These are phyloP conservation scores for Melanaphis sacchari DNA, from an alignment of 1,140 invertebrate genomes.

Conservation along the genomic window DNA sequence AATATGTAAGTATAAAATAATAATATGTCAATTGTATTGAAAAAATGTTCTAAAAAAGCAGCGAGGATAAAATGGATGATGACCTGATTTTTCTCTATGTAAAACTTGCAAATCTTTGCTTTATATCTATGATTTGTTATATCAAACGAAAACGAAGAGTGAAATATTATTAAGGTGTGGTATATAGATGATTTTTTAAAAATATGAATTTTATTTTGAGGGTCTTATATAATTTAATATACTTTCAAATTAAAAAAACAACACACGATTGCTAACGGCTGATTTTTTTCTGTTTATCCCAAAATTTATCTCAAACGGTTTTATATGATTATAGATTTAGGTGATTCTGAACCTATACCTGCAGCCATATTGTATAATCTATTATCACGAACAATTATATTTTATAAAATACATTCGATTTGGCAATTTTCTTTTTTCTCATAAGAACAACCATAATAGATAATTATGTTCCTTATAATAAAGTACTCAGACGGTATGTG, in stretches of 20 bases:
- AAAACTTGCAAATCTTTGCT: background rate
- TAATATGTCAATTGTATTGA: background rate
- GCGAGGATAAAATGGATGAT: background rate
- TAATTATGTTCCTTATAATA: background rate
- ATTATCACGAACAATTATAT: background rate
- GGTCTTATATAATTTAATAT: background rate
- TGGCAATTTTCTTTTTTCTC: background rate
- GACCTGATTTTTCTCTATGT: background rate
- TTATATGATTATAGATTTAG: conserved; percentile 2
- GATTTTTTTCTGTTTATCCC: background rate
- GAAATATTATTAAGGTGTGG: background rate
- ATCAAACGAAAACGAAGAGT: background rate
- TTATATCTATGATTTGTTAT: background rate
- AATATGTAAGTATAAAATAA: background rate
- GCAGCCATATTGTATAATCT: background rate
- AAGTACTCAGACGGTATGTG: background rate
- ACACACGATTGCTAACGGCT: background rate
- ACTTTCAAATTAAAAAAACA: background rate
- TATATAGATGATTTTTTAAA: background rate
- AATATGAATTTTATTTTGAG: background rate
- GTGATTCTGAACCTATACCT: conserved; percentile 18
- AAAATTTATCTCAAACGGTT: background rate
- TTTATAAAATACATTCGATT: background rate
- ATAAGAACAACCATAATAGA: background rate
- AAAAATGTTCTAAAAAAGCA: background rate